Conservation (phyloP, 1,140 invertebrate genomes). For the Drosophila bifasciata region DNA sequence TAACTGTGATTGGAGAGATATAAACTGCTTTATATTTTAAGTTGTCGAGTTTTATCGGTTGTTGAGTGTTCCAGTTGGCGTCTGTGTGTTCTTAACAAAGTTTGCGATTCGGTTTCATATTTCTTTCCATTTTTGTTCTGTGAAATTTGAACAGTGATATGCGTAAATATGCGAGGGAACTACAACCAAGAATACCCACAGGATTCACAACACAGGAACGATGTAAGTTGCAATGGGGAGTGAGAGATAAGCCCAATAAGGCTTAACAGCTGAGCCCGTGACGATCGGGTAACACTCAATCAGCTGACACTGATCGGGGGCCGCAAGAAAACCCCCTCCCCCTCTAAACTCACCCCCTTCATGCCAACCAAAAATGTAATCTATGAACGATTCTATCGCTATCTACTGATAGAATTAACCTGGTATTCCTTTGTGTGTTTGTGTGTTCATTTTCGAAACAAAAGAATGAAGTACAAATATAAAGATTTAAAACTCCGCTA, state of each 20-base stretch:
- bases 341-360: neutral
- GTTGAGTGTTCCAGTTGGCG: too few relatives aligned
- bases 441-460: conserved; percentile 41
- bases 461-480: conserved; percentile 20
- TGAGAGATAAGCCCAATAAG: too few relatives aligned
- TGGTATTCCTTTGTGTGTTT: neutral
- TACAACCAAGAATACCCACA: too few relatives aligned
- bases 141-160: neutral
- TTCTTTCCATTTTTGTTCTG: neutral
- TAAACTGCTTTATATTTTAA: too few relatives aligned
- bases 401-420: conserved; percentile 38
- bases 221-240: too few relatives aligned
- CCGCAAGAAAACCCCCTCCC: conserved; percentile 14
- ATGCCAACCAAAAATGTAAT: conserved; percentile 16
- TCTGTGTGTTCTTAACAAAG: neutral
- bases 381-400: conserved; percentile 18
- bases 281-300: too few relatives aligned
- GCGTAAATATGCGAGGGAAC: too few relatives aligned
- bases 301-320: too few relatives aligned
- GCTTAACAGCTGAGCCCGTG: too few relatives aligned
- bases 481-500: conserved; percentile 29
- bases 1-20: too few relatives aligned
- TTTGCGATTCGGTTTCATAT: neutral
- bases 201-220: too few relatives aligned
- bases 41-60: too few relatives aligned